Conservation (phyloP, 2,113 vertebrate genomes). For the Ariopsis seemanni region DNA sequence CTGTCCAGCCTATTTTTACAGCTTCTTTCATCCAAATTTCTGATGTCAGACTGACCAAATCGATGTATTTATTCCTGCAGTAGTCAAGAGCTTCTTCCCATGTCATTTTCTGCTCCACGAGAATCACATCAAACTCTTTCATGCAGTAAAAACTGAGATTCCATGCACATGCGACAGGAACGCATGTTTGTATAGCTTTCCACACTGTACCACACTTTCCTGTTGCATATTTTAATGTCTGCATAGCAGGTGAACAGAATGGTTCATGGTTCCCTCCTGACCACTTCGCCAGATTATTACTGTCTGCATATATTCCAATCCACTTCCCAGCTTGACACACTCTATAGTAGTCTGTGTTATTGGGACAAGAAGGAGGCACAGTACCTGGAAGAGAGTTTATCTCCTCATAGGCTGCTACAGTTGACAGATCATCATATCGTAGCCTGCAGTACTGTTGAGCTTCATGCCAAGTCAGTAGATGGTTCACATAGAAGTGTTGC, state of each 20-base stretch:
- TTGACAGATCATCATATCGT: conserved; percentile 13
- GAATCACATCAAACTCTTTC: conserved; percentile 8
- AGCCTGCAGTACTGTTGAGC: conserved; percentile 15
- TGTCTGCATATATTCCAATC: not conserved
- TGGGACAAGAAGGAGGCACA: not conserved
- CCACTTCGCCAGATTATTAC: not conserved
- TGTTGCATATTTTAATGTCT: not conserved
- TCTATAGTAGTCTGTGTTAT: not conserved
- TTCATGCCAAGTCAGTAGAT: not conserved
- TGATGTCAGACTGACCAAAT: conserved; percentile 22
- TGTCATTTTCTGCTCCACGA: not conserved
- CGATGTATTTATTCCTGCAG: conserved; percentile 17
- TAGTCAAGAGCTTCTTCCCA: conserved; percentile 19
- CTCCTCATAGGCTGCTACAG: not conserved
- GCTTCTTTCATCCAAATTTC: conserved; percentile 11
- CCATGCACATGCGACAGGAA: not conserved
- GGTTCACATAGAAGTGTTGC: not conserved
- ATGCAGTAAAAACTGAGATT: conserved; percentile 30
- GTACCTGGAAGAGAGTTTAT: not conserved
- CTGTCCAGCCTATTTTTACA: not conserved
- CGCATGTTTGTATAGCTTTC: not conserved
- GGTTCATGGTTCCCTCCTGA: not conserved
- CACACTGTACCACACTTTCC: not conserved
- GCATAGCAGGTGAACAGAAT: not conserved
- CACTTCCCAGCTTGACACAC: not conserved